Percentiles rank a stretch among this genome's conserved stretches.
phyloP scores from a whole-genome alignment of 1,140 invertebrate species.

The Papilio polyxenes region DNA sequence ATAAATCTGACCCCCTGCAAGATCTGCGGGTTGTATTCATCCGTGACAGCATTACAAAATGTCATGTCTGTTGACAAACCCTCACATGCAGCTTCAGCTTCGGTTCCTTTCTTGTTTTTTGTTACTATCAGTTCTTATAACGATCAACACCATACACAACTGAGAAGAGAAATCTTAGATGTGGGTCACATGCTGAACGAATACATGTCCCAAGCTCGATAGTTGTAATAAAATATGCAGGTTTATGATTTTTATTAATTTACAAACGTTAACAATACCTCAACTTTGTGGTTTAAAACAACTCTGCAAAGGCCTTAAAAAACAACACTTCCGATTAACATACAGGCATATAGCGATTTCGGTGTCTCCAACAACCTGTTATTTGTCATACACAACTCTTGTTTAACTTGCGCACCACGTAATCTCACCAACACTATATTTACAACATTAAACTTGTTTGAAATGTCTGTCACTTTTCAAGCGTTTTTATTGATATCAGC shows the following conservation, averaged over 20 bases:
- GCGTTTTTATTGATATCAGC: slow-evolving; percentile 48
- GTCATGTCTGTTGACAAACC: slow-evolving; percentile 48
- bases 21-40: slow-evolving; percentile 64
- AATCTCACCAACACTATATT: slow-evolving; percentile 59
- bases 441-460: slow-evolving; percentile 49
- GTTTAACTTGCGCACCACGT: slow-evolving; percentile 63
- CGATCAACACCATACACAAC: slow-evolving; percentile 55
- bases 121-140: slow-evolving; percentile 45
- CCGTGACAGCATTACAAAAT: slow-evolving; percentile 66
- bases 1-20: slow-evolving; percentile 58
- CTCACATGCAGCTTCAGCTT: slow-evolving; percentile 21
- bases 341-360: slow-evolving; percentile 71
- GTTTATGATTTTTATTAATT: neutral
- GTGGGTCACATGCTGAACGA: slow-evolving; percentile 83
- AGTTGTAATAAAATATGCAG: slow-evolving; percentile 21
- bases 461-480: slow-evolving; percentile 54
- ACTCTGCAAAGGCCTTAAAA: slow-evolving; percentile 42
- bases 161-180: slow-evolving; percentile 81
- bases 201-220: slow-evolving; percentile 57
- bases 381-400: slow-evolving; percentile 73
- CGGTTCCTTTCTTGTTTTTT: slow-evolving; percentile 25
- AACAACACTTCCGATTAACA: slow-evolving; percentile 60
- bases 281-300: slow-evolving; percentile 29
- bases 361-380: slow-evolving; percentile 79
- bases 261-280: neutral